A percentile compares a stretch with the other conserved stretches of the same genome.
Evolutionary conservation across 2,797 vertebrate species (phyloP).

Genomic region (Gouania willdenowi): DNA sequence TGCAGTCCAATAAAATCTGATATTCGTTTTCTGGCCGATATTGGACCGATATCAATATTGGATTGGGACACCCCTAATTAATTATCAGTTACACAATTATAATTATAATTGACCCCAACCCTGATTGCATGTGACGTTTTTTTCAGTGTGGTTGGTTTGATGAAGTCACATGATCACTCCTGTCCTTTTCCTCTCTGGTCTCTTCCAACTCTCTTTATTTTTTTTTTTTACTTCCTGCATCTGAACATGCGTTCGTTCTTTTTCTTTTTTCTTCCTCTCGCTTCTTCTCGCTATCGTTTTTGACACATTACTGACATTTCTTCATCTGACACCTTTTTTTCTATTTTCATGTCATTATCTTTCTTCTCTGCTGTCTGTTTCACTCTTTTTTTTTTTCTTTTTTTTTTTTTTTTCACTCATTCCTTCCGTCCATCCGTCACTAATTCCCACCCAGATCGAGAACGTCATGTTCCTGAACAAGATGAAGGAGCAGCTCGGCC

Average conservation of each 20-base stretch:
- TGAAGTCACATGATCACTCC: constrained; percentile 37
- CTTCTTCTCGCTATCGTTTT: not conserved
- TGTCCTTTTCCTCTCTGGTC: constrained; percentile 51
- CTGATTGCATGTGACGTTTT: too few relatives aligned
- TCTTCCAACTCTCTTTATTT: constrained; percentile 30
- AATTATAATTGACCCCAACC: too few relatives aligned
- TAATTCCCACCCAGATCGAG: constrained; percentile 85
- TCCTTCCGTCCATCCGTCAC: constrained; percentile 10
- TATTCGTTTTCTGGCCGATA: too few relatives aligned
- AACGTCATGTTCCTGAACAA: constrained; percentile 98
- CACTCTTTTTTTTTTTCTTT: not conserved
- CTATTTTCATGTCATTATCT: too few relatives aligned
- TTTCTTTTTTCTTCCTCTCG: constrained; percentile 1
- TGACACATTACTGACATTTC: too few relatives aligned
- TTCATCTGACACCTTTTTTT: too few relatives aligned
- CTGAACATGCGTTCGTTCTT: constrained; percentile 42
- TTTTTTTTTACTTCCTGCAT: constrained; percentile 39
- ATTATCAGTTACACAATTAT: too few relatives aligned
- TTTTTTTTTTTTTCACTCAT: not conserved
- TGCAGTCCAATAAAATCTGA: too few relatives aligned
- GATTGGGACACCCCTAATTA: too few relatives aligned
- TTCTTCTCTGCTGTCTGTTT: not conserved
- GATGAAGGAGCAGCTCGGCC: constrained; percentile 91
- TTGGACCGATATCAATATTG: too few relatives aligned
- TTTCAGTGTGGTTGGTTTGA: constrained; percentile 18